Conservation (phyloP, 2,113 vertebrate species). For the Bambusicola thoracicus region DNA sequence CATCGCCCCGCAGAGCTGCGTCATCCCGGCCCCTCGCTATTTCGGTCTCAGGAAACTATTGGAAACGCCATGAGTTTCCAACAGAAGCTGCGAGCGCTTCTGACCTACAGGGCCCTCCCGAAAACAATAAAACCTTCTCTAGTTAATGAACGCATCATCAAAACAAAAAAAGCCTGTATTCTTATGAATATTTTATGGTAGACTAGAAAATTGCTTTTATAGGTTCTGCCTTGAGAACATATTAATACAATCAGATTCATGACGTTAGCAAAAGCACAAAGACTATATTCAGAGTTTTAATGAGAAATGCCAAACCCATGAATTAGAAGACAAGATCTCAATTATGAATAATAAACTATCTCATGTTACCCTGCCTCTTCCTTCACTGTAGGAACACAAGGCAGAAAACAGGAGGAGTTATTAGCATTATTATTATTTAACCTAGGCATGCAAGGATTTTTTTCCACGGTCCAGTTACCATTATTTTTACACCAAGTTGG, state of each 20-base stretch:
- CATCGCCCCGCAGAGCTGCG: conserved; percentile 43
- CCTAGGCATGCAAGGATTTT: background rate
- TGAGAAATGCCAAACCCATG: conserved; percentile 35
- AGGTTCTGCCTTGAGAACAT: conserved; percentile 64
- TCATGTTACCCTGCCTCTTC: background rate
- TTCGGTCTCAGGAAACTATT: conserved; percentile 54
- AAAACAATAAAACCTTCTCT: conserved; percentile 71
- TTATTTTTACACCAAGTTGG: background rate
- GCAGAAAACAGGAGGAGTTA: background rate
- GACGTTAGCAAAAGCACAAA: conserved; percentile 84
- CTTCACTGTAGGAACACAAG: background rate
- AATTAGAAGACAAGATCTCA: conserved; percentile 19
- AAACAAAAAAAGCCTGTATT: conserved; percentile 71
- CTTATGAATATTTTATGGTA: conserved; percentile 48
- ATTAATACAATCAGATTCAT: conserved; percentile 68
- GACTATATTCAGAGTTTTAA: conserved; percentile 76
- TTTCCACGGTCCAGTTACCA: background rate
- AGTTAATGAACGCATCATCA: conserved; percentile 45
- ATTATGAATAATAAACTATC: conserved; percentile 51
- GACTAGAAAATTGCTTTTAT: conserved; percentile 62
- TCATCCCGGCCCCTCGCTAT: conserved; percentile 64
- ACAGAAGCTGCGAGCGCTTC: conserved; percentile 43
- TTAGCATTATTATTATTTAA: background rate
- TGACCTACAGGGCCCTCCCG: conserved; percentile 69
- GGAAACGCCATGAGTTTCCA: conserved; percentile 56